Evolutionary conservation across 35 echinoderm and acorn worm species (phyloP).

Genomic region (Diadema setosum): DNA sequence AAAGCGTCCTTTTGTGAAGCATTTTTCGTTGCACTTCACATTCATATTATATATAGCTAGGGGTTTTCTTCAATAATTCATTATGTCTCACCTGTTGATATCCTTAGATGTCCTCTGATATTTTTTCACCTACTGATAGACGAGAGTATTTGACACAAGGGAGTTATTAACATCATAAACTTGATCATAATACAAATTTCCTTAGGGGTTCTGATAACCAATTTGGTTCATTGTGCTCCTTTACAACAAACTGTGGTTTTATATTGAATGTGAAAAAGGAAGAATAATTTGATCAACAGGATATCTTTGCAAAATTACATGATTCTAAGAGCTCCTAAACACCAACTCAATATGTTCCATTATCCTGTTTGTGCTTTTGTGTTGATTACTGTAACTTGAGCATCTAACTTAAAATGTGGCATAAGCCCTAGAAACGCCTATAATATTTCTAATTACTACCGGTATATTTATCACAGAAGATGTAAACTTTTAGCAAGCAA

Average conservation of each 20-base stretch:
- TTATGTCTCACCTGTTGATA: background rate
- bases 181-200: background rate
- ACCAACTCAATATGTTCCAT: background rate
- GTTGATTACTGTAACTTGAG: background rate
- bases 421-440: background rate
- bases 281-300: background rate
- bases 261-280: background rate
- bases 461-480: background rate
- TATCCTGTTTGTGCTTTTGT: background rate
- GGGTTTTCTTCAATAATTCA: background rate
- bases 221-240: background rate
- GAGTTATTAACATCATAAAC: background rate
- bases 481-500: background rate
- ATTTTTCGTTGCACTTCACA: background rate
- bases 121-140: background rate
- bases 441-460: background rate
- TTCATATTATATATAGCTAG: background rate
- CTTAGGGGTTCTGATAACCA: background rate
- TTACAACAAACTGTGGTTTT: background rate
- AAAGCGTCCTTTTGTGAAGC: background rate
- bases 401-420: background rate
- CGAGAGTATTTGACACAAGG: background rate
- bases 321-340: background rate
- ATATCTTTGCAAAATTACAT: background rate
- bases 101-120: background rate